Evolutionary conservation across 2,113 vertebrate genomes (phyloP).

Genomic region (Cynocephalus volans): DNA sequence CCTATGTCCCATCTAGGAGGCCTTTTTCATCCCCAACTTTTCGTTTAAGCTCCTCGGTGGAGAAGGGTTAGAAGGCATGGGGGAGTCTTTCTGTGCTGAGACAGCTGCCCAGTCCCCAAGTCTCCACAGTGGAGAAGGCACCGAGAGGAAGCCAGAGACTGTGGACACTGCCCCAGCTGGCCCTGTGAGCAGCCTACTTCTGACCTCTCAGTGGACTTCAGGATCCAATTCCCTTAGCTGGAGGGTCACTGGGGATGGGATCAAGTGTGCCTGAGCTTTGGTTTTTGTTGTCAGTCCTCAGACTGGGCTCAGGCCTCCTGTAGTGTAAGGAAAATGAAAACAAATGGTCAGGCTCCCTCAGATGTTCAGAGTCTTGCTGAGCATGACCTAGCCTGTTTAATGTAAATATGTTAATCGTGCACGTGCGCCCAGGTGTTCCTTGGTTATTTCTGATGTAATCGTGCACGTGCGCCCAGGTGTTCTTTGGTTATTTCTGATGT

Average conservation of each 20-base stretch:
- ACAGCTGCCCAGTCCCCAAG: background rate
- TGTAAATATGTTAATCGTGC: too few species aligned
- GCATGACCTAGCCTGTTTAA: too few species aligned
- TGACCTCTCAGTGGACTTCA: background rate
- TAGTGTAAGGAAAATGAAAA: too few species aligned
- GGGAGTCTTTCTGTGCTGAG: background rate
- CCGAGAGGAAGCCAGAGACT: background rate
- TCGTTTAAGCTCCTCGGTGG: background rate
- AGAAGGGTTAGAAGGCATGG: background rate
- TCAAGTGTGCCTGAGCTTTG: background rate
- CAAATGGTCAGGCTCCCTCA: too few species aligned
- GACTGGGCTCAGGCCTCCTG: background rate
- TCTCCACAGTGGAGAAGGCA: background rate
- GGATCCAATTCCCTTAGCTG: background rate
- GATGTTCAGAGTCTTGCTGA: too few species aligned
- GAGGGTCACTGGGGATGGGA: background rate
- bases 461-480: too few species aligned
- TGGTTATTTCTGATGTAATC: too few species aligned
- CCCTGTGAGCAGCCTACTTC: accelerated
- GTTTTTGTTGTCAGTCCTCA: background rate
- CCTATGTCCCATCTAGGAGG: background rate
- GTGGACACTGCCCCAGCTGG: background rate
- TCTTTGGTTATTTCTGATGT: too few species aligned
- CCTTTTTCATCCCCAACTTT: background rate
- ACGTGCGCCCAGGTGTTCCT: too few species aligned